phyloP scores from a whole-genome alignment of 2,797 vertebrate genomes.

The Paratrypauchen microcephalus region DNA sequence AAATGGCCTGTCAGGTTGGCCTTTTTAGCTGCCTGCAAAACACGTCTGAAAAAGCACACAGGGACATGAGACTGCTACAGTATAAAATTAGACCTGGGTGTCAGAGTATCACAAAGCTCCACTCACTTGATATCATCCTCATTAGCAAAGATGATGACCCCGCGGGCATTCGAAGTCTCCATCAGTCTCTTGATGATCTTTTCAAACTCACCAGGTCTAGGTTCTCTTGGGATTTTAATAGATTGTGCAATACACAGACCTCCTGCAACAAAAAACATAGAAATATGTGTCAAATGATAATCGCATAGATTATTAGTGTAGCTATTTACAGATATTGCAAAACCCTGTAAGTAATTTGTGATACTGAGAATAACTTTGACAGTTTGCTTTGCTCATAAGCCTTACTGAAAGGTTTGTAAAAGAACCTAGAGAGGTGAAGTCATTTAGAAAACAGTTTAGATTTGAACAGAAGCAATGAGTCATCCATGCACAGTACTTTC shows the following conservation, averaged over 20 bases:
- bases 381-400: not conserved
- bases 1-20: conserved; percentile 91
- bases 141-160: conserved; percentile 92
- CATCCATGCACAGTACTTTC: not conserved
- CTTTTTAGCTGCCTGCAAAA: conserved; percentile 81
- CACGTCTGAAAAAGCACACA: conserved; percentile 73
- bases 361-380: not conserved
- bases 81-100: conserved; percentile 2
- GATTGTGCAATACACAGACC: conserved; percentile 92
- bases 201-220: conserved; percentile 86
- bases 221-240: conserved; percentile 92
- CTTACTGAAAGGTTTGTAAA: not conserved
- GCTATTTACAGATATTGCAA: not conserved
- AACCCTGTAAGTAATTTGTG: not conserved
- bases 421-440: not conserved
- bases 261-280: conserved; percentile 66
- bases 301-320: not conserved
- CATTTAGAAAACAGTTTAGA: not conserved
- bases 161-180: conserved; percentile 91
- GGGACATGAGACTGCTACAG: not conserved
- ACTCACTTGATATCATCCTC: conserved; percentile 94
- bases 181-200: conserved; percentile 88
- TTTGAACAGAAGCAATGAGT: not conserved
- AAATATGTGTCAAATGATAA: not conserved
- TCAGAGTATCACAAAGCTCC: conserved; percentile 7